Evolutionary conservation across 1,140 invertebrate genomes (phyloP).

Genomic region (Calosoma granatense): DNA sequence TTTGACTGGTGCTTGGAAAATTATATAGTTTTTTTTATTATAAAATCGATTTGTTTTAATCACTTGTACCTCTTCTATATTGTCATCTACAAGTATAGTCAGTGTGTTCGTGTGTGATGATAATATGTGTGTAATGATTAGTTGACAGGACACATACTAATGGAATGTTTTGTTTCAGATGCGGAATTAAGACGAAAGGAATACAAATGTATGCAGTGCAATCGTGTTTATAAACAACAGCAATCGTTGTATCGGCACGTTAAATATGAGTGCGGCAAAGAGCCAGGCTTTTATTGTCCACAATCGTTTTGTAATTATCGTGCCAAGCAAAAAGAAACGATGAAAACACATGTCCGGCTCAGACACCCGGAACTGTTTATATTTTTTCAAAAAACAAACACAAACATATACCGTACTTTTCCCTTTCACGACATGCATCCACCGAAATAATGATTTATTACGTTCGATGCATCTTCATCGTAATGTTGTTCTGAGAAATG

Average conservation of each 20-base stretch:
- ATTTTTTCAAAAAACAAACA: neutral
- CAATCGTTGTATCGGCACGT: slow-evolving; percentile 37
- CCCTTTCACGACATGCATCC: neutral
- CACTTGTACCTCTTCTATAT: neutral
- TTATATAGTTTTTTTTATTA: slow-evolving; percentile 4
- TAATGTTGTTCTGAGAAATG: too few relatives aligned
- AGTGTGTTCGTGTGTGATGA: neutral
- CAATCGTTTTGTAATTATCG: slow-evolving; percentile 38
- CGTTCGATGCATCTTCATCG: too few relatives aligned
- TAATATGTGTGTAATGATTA: too few relatives aligned
- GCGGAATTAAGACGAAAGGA: neutral
- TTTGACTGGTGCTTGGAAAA: slow-evolving; percentile 4
- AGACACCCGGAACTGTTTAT: neutral
- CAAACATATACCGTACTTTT: neutral
- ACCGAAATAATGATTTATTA: neutral
- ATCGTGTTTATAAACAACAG: slow-evolving; percentile 28
- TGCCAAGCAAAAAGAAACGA: slow-evolving; percentile 31
- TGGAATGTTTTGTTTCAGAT: slow-evolving; percentile 6
- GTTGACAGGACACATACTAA: neutral
- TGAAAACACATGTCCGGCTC: slow-evolving; percentile 5
- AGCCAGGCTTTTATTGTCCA: slow-evolving; percentile 52
- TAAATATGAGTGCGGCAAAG: slow-evolving; percentile 41
- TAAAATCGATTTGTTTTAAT: neutral
- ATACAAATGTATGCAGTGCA: slow-evolving; percentile 11
- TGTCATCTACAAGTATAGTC: neutral